Conservation (phyloP, 2,797 vertebrate species). For the Tenualosa ilisha region DNA sequence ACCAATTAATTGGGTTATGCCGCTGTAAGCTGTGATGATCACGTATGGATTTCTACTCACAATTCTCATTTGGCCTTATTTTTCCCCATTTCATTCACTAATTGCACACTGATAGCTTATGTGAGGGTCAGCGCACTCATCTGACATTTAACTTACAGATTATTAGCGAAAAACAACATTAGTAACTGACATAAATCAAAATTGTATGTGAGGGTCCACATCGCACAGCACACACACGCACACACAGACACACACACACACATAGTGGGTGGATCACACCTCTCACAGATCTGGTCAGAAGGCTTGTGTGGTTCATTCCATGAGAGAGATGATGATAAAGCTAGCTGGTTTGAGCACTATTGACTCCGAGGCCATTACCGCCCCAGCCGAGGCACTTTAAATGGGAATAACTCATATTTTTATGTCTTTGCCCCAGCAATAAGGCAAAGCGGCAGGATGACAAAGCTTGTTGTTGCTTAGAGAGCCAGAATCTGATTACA, state of each 20-base stretch:
- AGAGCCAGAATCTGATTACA: conserved; percentile 57
- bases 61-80: conserved; percentile 4
- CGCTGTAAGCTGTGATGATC: neutral
- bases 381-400: conserved; percentile 55
- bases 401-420: conserved; percentile 50
- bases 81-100: neutral
- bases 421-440: conserved; percentile 55
- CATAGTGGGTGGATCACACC: conserved; percentile 2
- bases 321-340: conserved; percentile 35
- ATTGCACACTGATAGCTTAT: neutral
- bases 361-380: conserved; percentile 47
- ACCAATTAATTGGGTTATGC: conserved; percentile 16
- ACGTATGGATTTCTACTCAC: neutral
- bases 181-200: conserved; percentile 61
- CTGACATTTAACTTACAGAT: conserved; percentile 58
- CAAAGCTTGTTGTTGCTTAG: conserved; percentile 44
- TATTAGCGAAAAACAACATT: conserved; percentile 57
- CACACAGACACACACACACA: neutral
- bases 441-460: conserved; percentile 58
- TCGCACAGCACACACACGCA: neutral
- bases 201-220: neutral
- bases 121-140: neutral
- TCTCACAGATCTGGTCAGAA: neutral
- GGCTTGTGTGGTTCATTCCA: conserved; percentile 26
- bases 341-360: conserved; percentile 44